These are phyloP conservation scores for Peromyscus attwateri DNA, from an alignment of 2,797 vertebrate genomes.

Conservation along the genomic window DNA sequence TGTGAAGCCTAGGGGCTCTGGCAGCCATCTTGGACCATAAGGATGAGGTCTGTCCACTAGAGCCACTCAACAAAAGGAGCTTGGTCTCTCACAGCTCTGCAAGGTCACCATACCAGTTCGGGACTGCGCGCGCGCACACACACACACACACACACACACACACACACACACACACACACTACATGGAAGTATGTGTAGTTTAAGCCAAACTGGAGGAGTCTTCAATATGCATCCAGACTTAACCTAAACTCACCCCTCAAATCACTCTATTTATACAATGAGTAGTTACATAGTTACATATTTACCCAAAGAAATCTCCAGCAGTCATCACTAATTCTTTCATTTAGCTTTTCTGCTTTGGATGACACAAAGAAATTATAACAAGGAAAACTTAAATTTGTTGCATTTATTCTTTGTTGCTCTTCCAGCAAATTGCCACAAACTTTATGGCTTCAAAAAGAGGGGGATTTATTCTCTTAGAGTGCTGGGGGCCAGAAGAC, in stretches of 20 bases:
- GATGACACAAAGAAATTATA: not conserved
- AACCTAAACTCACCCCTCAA: constrained; percentile 8
- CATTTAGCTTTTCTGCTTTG: not conserved
- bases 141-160: not conserved
- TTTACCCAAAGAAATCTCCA: not conserved
- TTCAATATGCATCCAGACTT: constrained; percentile 20
- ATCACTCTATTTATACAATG: not conserved
- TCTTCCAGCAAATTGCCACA: not conserved
- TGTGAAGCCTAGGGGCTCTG: not conserved
- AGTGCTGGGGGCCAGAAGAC: not conserved
- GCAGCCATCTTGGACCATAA: not conserved
- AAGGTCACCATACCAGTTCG: not conserved
- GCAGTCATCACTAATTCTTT: not conserved
- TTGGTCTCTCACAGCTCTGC: not conserved
- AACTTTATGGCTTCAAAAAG: not conserved
- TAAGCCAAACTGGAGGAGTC: not conserved
- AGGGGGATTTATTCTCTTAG: not conserved
- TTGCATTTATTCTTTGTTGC: not conserved
- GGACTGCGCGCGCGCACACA: not conserved
- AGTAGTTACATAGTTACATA: not conserved
- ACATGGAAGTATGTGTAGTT: not conserved
- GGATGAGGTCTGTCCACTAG: not conserved
- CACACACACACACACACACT: not conserved
- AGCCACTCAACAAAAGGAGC: not conserved
- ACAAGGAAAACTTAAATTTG: not conserved